Percentiles rank a stretch among this genome's conserved stretches.
Evolutionary conservation across 2,888 invertebrate species (phyloP).

Genomic region (Sminthurinus aureus): DNA sequence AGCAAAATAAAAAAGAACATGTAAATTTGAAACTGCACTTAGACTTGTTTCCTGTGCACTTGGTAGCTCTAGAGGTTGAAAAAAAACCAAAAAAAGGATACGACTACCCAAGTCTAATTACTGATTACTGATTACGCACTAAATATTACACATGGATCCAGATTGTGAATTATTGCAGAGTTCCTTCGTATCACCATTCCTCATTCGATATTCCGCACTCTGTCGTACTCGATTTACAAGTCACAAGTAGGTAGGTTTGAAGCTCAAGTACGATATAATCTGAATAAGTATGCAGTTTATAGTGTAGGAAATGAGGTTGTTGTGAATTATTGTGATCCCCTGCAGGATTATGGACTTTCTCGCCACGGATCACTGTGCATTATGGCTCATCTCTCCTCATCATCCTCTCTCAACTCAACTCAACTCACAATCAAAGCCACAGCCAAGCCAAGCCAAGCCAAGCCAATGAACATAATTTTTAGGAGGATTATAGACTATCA

Average conservation of each 20-base stretch:
- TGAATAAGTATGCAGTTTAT: neutral
- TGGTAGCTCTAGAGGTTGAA: neutral
- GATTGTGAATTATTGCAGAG: conserved; percentile 9
- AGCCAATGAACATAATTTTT: conserved; percentile 28
- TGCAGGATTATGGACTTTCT: neutral
- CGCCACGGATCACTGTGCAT: conserved; percentile 25
- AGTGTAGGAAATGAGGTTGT: no score
- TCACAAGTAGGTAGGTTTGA: conserved; percentile 7
- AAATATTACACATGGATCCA: neutral
- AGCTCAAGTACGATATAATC: no score
- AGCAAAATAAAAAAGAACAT: no score
- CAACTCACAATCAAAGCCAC: neutral
- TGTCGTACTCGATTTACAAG: neutral
- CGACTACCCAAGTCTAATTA: conserved; percentile 22
- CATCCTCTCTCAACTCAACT: neutral
- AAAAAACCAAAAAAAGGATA: no score
- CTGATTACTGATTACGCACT: neutral
- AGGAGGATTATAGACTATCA: conserved; percentile 16
- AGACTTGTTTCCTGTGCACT: no score
- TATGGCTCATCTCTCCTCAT: conserved; percentile 22
- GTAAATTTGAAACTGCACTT: no score
- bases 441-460: neutral
- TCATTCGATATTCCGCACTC: neutral
- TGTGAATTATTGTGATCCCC: no score
- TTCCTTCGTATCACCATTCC: neutral